Base-by-base conservation (phyloP, 2,113 vertebrate genomes). In the Eubucco bourcierii region DNA sequence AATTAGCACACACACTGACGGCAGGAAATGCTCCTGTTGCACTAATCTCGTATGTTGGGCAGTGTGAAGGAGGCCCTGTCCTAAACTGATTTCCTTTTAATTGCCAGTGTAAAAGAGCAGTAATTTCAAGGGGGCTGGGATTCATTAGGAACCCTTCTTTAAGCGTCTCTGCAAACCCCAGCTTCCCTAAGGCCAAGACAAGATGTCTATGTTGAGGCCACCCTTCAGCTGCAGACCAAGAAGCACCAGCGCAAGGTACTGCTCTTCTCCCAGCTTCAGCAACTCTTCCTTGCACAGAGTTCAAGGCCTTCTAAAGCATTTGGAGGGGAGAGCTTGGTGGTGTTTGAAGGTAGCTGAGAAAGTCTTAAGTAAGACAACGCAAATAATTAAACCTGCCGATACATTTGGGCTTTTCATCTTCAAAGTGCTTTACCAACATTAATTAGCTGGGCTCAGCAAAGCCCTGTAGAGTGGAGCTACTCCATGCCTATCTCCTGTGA, bases 351-450 rank as follows among this genome's bases (percentile, higher is more conserved):
- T 17, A 90, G 72, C n/a, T 58, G n/a, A 1, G 4, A 75, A 94
- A 96, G 68, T 33, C 70, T 93, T 87, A 88, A 93, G 72, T 72
- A 92, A 95, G 37, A 27, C 37, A 58, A 87, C 83, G 80, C 85
- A 84, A 93, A 93, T 93, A 96, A 87, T 94, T 88, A 94, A 95
- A 94, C 65, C 64, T 91, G 39, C 74, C 0, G 1, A 86, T 86
- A 82, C 76, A 89, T 81, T 41, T 58, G 34, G 34, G 53, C 70
- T 91, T 96, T 94, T 94, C 83, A 94, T 94, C 89, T 89, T 96
- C 94, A 91, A 92, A 89, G 71, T 18, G 76, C 46, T 93, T 84
- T 56, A 70, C 60, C 87, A 93, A 94, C 61, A 70, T 82, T 93
- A 94, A 94, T 96, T 89, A 91, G 77, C 23, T 55, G 34, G 64